Conservation (phyloP, 2,888 invertebrate species). For the Diaphora mendica region DNA sequence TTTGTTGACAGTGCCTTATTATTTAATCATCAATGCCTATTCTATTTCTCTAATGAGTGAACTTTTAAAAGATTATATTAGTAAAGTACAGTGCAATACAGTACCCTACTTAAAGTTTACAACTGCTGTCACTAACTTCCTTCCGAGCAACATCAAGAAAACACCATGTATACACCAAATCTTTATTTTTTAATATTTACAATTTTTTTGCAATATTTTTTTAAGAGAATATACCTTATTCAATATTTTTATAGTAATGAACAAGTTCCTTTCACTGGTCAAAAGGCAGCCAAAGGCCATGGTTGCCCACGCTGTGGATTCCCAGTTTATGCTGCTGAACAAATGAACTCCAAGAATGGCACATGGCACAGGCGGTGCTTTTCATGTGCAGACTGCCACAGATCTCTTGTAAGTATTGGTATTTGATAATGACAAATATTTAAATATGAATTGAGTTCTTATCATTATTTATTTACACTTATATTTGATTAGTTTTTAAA, state of each 20-base stretch:
- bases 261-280: slow-evolving; percentile 90
- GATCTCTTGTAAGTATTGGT: slow-evolving; percentile 88
- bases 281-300: slow-evolving; percentile 91
- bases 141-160: neutral
- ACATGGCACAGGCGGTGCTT: slow-evolving; percentile 98
- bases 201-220: neutral
- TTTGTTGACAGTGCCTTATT: neutral
- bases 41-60: too few relatives aligned
- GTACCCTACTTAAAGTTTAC: neutral
- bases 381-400: slow-evolving; percentile 95
- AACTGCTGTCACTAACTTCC: neutral
- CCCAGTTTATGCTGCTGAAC: slow-evolving; percentile 98
- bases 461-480: slow-evolving; percentile 44
- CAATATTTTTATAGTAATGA: slow-evolving; percentile 86
- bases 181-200: neutral
- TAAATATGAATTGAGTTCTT: slow-evolving; percentile 22
- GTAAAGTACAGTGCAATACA: neutral
- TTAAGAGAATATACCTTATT: neutral
- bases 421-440: slow-evolving; percentile 14
- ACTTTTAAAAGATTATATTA: neutral
- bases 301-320: slow-evolving; percentile 96
- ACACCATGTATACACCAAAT: neutral
- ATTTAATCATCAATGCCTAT: neutral
- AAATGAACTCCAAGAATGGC: slow-evolving; percentile 97
- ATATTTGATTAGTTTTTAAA: slow-evolving; percentile 87